Evolutionary conservation across 2,888 invertebrate species (phyloP).

Genomic region (Agapostemon virescens): DNA sequence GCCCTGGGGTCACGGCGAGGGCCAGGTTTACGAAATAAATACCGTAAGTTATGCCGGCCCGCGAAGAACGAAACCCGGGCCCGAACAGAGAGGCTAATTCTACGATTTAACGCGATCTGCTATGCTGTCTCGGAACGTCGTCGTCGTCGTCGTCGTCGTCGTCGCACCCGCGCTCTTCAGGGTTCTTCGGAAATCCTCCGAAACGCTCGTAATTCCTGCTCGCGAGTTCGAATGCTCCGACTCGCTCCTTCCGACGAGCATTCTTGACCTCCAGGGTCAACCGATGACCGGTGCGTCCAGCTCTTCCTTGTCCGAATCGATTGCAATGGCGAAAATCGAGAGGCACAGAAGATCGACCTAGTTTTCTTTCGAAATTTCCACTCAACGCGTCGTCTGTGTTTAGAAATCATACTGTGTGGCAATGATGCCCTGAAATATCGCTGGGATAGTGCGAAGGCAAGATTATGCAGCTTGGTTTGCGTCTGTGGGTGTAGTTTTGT

Average conservation of each 20-base stretch:
- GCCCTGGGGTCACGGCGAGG: constrained; percentile 69
- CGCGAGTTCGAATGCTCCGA: constrained; percentile 25
- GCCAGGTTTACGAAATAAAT: constrained; percentile 74
- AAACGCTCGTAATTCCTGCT: constrained; percentile 61
- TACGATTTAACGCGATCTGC: constrained; percentile 75
- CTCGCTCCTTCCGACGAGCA: constrained; percentile 49
- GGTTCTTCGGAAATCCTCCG: constrained; percentile 36
- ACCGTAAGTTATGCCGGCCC: constrained; percentile 72
- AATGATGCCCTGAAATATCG: too few relatives aligned
- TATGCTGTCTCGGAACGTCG: constrained; percentile 62
- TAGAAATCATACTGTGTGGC: too few relatives aligned
- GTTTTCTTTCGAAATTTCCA: neutral
- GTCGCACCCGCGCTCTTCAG: constrained; percentile 40
- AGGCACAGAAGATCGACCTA: neutral
- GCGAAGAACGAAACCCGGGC: constrained; percentile 42
- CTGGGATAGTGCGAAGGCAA: too few relatives aligned
- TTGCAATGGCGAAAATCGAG: constrained; percentile 44
- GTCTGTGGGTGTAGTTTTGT: neutral
- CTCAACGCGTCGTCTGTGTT: too few relatives aligned
- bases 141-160: constrained; percentile 28
- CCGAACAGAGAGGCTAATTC: constrained; percentile 70
- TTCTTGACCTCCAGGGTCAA: constrained; percentile 61
- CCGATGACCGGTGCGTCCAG: constrained; percentile 43
- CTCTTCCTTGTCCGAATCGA: constrained; percentile 53
- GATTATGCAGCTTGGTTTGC: neutral